These are phyloP conservation scores for Sebastes matsubarae DNA, from an alignment of 2,797 vertebrate species.

Conservation along the genomic window DNA sequence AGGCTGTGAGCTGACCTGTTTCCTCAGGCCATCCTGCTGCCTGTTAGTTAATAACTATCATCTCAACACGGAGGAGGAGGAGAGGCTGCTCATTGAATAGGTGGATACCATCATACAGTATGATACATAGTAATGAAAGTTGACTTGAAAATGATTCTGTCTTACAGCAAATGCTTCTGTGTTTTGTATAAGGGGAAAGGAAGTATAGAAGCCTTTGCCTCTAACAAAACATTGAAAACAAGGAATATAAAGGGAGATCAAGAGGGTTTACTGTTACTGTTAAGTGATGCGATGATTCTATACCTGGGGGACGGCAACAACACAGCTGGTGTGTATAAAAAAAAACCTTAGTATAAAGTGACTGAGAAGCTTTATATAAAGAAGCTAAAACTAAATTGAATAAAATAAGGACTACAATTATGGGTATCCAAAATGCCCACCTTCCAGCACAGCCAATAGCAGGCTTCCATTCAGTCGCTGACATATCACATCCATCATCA, in stretches of 20 bases:
- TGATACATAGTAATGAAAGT: background rate
- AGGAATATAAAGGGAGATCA: background rate
- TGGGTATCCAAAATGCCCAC: background rate
- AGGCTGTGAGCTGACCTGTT: constrained; percentile 63
- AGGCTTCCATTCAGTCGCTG: background rate
- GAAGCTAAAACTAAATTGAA: background rate
- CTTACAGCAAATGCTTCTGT: background rate
- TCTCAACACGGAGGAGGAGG: constrained; percentile 17
- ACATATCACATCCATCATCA: background rate
- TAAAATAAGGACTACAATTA: background rate
- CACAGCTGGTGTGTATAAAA: background rate
- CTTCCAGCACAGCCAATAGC: background rate
- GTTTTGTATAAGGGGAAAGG: background rate
- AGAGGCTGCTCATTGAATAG: constrained; percentile 6
- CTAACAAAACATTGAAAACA: background rate
- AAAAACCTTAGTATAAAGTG: background rate
- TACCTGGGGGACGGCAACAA: background rate
- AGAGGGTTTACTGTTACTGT: background rate
- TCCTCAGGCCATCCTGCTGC: constrained; percentile 63
- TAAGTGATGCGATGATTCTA: background rate
- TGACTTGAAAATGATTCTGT: background rate
- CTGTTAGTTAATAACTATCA: constrained; percentile 63
- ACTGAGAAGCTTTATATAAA: background rate
- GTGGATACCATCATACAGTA: background rate
- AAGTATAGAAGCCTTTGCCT: background rate